Evolutionary conservation across 2,113 vertebrate genomes (phyloP), one percentile per base, ranked within the genome.

Genomic region (Odobenus rosmarus): DNA sequence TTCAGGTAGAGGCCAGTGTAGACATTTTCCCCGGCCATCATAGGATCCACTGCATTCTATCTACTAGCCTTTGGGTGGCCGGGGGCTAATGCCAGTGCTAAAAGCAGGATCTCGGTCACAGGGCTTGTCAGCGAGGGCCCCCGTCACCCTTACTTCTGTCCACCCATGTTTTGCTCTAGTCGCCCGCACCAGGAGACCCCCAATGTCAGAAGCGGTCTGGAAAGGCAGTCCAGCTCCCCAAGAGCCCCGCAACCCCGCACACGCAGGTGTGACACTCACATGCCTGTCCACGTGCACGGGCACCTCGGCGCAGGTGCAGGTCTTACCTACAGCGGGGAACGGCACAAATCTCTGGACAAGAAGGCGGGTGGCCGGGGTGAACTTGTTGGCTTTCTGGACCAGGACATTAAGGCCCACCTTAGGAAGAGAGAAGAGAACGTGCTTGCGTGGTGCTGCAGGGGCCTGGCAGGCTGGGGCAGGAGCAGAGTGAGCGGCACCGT

Each of bases 261-360:
- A 4, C 69, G 64, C 51, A n/a, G 1, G 19, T 5, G 28, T 3
- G 51, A 24, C 24, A 3, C 51, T 49, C 1, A 4, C 24, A 24
- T 0, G 4, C 77, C 74, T 21, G 13, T 4, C 39, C 24, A 9
- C 67, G 10, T 2, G 1, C 6, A 6, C 10, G 7, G 33, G 7
- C 21, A 10, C 74, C 55, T 51, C 7, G 0, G 31, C 31, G 7
- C 62, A 42, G 4, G 1, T 8, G 28, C 18, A 4, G 6, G 69
- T 93, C 99, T 98, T 98, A 99, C 99, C 99, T 61, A 99, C 99
- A 67, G 99, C 99, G 28, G 99, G 99, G 98, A 99, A 99, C 0
- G 99, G 99, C 98, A 99, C 99, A 92, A 99, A 99, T 96, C 99
- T 99, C 99, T 99, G 99, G 97, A 99, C 99, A 96, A 99, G 93